A percentile compares a stretch with the other conserved stretches of the same genome.
These are phyloP conservation scores for Ahaetulla prasina DNA, from an alignment of 2,113 vertebrate species.

Conservation along the genomic window DNA sequence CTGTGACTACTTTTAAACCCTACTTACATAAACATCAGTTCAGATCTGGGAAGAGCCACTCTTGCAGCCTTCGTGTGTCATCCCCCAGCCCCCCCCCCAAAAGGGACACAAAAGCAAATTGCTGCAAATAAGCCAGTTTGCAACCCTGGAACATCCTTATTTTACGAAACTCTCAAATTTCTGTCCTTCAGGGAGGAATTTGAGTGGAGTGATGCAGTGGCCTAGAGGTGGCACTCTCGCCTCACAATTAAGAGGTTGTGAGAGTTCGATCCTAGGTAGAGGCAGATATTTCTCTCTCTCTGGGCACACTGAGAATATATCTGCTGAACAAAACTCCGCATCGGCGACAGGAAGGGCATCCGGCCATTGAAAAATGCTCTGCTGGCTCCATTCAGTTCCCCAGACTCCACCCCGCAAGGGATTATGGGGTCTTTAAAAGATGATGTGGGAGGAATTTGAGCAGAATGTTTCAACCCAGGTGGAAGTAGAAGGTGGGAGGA, in stretches of 20 bases:
- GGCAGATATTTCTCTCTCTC: no score
- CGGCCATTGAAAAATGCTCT: no score
- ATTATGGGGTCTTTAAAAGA: no score
- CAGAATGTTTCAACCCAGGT: fast-evolving
- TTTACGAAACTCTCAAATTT: background rate
- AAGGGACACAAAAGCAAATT: background rate
- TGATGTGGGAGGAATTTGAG: background rate
- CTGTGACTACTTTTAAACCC: background rate
- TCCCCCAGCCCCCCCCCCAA: background rate
- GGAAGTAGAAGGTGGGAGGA: background rate
- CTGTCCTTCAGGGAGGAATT: background rate
- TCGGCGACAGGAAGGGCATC: no score
- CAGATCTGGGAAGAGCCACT: background rate
- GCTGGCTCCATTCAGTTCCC: no score
- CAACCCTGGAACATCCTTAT: background rate
- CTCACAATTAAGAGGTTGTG: no score
- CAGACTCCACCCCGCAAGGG: no score
- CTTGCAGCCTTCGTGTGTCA: background rate
- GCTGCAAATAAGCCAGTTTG: background rate
- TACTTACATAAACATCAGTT: background rate
- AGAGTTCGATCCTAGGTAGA: no score
- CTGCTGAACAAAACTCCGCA: no score
- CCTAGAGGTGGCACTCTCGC: no score
- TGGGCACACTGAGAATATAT: no score
- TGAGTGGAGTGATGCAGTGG: no score